Evolutionary conservation across 2,888 invertebrate species (phyloP), one percentile per base, ranked within the genome.

Genomic region (Nomada lathburiana): DNA sequence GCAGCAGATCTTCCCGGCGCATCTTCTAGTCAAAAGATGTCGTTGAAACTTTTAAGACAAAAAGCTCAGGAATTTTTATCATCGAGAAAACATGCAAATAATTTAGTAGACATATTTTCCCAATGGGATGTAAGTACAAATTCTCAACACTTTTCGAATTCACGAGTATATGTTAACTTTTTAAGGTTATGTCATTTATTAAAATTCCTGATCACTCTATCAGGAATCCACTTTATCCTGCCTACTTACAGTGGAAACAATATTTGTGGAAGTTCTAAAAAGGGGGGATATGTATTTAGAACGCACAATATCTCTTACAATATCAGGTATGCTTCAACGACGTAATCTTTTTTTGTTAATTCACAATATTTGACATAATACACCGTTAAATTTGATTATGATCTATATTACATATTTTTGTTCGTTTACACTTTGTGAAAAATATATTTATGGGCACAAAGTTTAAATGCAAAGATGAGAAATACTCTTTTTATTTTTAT

Each of bases 31-130:
- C 90, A 90, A 80, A 96, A 96, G 95, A 95, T 95, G 94, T 95
- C 96, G 93, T 95, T 96, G 72, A 96, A 96, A 91, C 95, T 96
- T 90, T 94, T 97, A 85, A 95, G 96, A 83, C 94, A 94, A 88
- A 96, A 96, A 93, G 97, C 96, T 63, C 96, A 96, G 89, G 96
- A 96, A 90, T 96, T 97, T 94, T 94, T 97, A 69, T 95, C 95
- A 88, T 96, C 96, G 47, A 94, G 95, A 86, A 95, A 95, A 93
- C 94, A 96, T 94, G 95, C 96, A 16, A 96, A 96, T 90, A 95
- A 95, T 92, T 94, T 97, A 86, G 94, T 96, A 69, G 96, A 96
- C 90, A 96, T 97, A 85, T 94, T 97, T 82, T 95, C 95, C 88
- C 95, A 96, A 94, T 96, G 97, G 92, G 95, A 96, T 94, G 96